Evolutionary conservation across 2,797 vertebrate genomes (phyloP), one percentile per base, ranked within the genome.

Genomic region (Sylvilagus floridanus): DNA sequence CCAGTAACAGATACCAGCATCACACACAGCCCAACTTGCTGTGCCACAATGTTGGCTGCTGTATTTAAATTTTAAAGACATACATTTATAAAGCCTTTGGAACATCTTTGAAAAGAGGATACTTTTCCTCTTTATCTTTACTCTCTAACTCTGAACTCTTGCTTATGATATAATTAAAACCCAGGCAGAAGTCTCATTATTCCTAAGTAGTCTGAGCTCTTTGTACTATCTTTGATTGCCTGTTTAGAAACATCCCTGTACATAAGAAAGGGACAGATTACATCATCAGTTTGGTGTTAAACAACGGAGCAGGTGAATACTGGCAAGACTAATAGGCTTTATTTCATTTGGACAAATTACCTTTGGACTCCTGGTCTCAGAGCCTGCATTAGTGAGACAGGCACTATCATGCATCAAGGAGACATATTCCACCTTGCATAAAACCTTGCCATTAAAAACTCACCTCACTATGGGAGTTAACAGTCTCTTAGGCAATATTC

Each of bases 271-370:
- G 93, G 72, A 91, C 68, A 85, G 93, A 90, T 91, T 82, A 85
- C 77, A 96, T 95, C 84, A 79, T 89, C 87, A 24, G 17, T 35
- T 76, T 94, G 76, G 71, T 77, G 75, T 92, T 94, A 96, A 96
- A 87, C 88, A 85, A 84, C 0, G 4, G 75, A 95, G 47, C 69
- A 88, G 83, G 71, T 88, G 84, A 95, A 66, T 87, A 32, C 68
- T 68, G 91, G 95, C 83, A 68, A 90, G 84, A 93, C 62, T 73
- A 95, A 85, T 68, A 84, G 37, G 66, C 82, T 94, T 96, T 90
- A 95, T 95, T 97, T 95, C 84, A 93, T 95, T 85, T 73, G 84
- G 94, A 95, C 93, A 90, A 94, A 95, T 95, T 90, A 62, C 93
- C 91, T 24, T 52, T 94, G 72, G 84, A 95, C 60, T 78, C 83